Evolutionary conservation across 2,113 vertebrate genomes (phyloP).

Genomic region (Gymnorhina tibicen): DNA sequence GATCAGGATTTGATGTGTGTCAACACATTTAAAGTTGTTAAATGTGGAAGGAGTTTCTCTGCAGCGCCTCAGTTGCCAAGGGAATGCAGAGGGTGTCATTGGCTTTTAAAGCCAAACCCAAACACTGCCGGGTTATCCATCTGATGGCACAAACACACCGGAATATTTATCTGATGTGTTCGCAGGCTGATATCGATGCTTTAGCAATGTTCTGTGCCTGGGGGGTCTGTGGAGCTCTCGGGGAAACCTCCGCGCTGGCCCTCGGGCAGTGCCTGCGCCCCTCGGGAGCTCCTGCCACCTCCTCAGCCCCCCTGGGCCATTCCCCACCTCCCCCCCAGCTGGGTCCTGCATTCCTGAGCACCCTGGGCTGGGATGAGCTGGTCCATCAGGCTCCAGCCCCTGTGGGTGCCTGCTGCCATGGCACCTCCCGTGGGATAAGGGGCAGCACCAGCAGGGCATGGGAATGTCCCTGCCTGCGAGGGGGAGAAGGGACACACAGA

Average conservation of each 20-base stretch:
- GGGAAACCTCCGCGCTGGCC: rapidly evolving
- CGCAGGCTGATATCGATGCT: rapidly evolving
- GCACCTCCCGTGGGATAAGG: rapidly evolving
- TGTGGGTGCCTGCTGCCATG: neutral
- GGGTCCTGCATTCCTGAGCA: rapidly evolving
- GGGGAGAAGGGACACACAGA: rapidly evolving
- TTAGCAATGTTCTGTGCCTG: rapidly evolving
- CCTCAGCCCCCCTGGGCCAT: rapidly evolving
- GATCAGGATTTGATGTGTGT: neutral
- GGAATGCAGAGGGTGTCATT: neutral
- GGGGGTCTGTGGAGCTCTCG: rapidly evolving
- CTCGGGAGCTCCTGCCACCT: rapidly evolving
- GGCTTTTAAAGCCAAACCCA: neutral
- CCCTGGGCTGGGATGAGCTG: rapidly evolving
- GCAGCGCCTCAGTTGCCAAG: neutral
- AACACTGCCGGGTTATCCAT: neutral
- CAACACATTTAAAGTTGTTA: neutral
- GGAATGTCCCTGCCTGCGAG: neutral
- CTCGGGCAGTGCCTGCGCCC: rapidly evolving
- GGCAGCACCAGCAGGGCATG: rapidly evolving
- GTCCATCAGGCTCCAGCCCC: rapidly evolving
- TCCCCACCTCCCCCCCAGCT: rapidly evolving
- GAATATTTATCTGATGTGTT: neutral
- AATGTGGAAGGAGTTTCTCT: neutral
- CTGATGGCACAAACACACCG: neutral